These are phyloP conservation scores for Cacatua alba DNA, from an alignment of 2,113 vertebrate genomes.

Conservation along the genomic window DNA sequence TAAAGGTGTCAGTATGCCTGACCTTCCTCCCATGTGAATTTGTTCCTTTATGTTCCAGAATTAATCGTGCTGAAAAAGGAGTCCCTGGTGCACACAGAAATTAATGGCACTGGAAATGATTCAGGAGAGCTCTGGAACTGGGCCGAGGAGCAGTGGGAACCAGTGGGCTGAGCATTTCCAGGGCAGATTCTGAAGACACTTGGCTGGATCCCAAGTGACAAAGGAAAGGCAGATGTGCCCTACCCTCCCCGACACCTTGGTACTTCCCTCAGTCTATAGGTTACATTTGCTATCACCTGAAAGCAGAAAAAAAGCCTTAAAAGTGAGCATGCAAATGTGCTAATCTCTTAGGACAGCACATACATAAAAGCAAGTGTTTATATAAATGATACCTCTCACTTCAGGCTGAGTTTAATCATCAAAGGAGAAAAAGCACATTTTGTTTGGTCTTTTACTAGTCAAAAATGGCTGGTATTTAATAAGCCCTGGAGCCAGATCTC, in stretches of 20 bases:
- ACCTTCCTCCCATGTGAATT: background rate
- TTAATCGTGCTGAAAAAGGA: background rate
- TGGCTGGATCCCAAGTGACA: background rate
- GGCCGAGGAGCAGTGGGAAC: background rate
- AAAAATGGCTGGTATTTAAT: conserved; percentile 72
- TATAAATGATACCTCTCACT: conserved; percentile 60
- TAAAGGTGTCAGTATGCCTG: background rate
- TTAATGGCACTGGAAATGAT: background rate
- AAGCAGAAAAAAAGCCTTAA: background rate
- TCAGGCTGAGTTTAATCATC: conserved; percentile 51
- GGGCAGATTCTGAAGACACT: background rate
- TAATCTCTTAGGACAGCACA: conserved; percentile 56
- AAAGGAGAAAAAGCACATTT: conserved; percentile 66
- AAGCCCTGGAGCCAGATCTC: conserved; percentile 74
- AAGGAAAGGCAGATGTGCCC: background rate
- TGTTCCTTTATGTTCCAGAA: background rate
- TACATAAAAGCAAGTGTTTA: conserved; percentile 56
- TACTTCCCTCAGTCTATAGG: background rate
- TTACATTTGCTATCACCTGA: background rate
- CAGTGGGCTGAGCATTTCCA: background rate
- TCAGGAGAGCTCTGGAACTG: background rate
- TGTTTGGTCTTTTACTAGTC: conserved; percentile 78
- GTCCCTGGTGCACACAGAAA: background rate
- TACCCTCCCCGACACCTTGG: background rate
- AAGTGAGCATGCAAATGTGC: background rate